phyloP scores from a whole-genome alignment of 2,113 vertebrate species.

The Chloropsis hardwickii region DNA sequence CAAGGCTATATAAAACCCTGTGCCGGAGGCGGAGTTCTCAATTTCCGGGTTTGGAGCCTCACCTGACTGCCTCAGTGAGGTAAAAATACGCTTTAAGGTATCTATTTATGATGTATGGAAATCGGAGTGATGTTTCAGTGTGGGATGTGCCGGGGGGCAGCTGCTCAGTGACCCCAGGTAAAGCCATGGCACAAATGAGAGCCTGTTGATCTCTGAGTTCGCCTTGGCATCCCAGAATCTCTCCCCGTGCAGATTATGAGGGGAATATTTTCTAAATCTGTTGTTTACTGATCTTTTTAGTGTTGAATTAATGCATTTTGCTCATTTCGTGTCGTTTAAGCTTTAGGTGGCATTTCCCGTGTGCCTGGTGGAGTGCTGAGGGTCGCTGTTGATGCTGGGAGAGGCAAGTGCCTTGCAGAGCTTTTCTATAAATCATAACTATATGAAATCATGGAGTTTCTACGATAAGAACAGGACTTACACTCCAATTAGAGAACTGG shows the following conservation, averaged over 20 bases:
- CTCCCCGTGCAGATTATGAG: background rate
- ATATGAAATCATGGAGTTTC: background rate
- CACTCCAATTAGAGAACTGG: fast-evolving
- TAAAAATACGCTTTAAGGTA: background rate
- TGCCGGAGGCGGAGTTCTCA: no score
- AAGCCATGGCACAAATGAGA: background rate
- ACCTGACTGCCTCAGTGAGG: fast-evolving
- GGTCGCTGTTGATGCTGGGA: background rate
- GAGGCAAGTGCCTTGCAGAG: background rate
- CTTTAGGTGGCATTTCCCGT: background rate
- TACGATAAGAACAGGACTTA: background rate
- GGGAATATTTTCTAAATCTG: background rate
- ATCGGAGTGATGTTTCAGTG: background rate
- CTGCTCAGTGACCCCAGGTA: background rate
- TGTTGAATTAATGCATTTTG: background rate
- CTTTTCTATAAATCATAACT: background rate
- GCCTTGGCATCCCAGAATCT: background rate
- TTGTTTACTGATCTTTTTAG: background rate
- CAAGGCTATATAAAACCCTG: no score
- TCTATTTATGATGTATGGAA: background rate
- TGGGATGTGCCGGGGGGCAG: no score
- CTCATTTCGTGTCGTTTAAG: background rate
- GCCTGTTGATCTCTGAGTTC: background rate
- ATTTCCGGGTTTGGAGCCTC: no score
- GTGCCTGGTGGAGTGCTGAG: background rate